These are phyloP conservation scores for Orius insidiosus DNA, from an alignment of 1,140 invertebrate genomes.

Conservation along the genomic window DNA sequence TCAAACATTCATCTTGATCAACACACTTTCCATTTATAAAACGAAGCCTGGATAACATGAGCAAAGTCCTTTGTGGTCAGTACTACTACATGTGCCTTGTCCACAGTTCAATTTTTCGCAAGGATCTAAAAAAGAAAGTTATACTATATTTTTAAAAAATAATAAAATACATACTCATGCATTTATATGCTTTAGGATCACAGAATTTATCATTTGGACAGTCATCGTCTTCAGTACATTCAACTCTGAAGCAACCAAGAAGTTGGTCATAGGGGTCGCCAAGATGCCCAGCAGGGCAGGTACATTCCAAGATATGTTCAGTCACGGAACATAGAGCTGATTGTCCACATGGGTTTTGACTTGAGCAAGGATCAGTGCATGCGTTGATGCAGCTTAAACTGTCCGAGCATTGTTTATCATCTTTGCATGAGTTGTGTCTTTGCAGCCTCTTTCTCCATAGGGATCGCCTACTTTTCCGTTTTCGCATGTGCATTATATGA, in stretches of 20 bases:
- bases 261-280: constrained; percentile 56
- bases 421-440: constrained; percentile 48
- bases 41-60: constrained; percentile 58
- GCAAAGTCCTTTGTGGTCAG: constrained; percentile 51
- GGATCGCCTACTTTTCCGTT: constrained; percentile 63
- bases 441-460: constrained; percentile 46
- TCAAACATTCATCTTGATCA: constrained; percentile 65
- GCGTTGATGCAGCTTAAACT: constrained; percentile 51
- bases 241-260: constrained; percentile 65
- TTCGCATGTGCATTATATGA: constrained; percentile 63
- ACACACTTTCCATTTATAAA: constrained; percentile 42
- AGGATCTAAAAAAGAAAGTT: constrained; percentile 37
- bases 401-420: constrained; percentile 48
- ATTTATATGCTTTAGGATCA: constrained; percentile 53
- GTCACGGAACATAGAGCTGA: constrained; percentile 53
- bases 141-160: constrained; percentile 8
- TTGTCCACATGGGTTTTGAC: constrained; percentile 39
- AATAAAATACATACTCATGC: constrained; percentile 41
- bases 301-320: constrained; percentile 48
- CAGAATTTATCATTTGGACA: constrained; percentile 59
- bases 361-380: constrained; percentile 58
- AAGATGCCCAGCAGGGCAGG: constrained; percentile 57
- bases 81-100: constrained; percentile 49
- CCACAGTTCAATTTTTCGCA: constrained; percentile 56
- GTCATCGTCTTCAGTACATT: constrained; percentile 57